These are phyloP conservation scores for Lithobates pipiens DNA, from an alignment of 2,797 vertebrate species.

Conservation along the genomic window DNA sequence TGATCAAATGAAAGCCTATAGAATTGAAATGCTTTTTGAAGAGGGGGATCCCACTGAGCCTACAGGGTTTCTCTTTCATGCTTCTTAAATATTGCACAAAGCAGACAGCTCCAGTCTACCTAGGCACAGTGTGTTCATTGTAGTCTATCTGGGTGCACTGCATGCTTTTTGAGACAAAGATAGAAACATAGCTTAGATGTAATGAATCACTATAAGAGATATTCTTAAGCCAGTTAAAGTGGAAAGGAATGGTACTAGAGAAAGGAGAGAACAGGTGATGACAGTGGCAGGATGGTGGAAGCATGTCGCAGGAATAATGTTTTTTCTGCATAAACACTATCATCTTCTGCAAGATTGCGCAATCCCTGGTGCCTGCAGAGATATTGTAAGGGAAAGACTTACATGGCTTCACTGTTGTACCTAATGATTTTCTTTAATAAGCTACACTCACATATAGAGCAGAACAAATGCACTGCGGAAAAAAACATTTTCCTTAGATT, in stretches of 20 bases:
- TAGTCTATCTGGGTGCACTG: slow-evolving; percentile 15
- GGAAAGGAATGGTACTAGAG: neutral
- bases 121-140: slow-evolving; percentile 28
- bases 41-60: slow-evolving; percentile 34
- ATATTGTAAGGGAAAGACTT: neutral
- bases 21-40: slow-evolving; percentile 45
- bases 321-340: slow-evolving; percentile 3
- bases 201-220: slow-evolving; percentile 2
- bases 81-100: slow-evolving; percentile 48
- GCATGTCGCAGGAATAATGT: neutral
- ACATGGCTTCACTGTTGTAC: neutral
- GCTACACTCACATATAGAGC: neutral
- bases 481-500: neutral
- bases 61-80: slow-evolving; percentile 37
- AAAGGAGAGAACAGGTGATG: neutral
- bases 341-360: neutral
- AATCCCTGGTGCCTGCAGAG: slow-evolving; percentile 7
- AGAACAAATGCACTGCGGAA: neutral
- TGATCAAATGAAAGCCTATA: slow-evolving; percentile 52
- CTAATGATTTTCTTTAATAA: slow-evolving; percentile 10
- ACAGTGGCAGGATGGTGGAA: neutral
- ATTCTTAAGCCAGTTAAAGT: neutral
- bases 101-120: slow-evolving; percentile 16
- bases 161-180: neutral
- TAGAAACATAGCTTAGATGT: neutral